Evolutionary conservation across 2,888 invertebrate species (phyloP), one percentile per base, ranked within the genome.

Genomic region (Polydrusus tereticollis): DNA sequence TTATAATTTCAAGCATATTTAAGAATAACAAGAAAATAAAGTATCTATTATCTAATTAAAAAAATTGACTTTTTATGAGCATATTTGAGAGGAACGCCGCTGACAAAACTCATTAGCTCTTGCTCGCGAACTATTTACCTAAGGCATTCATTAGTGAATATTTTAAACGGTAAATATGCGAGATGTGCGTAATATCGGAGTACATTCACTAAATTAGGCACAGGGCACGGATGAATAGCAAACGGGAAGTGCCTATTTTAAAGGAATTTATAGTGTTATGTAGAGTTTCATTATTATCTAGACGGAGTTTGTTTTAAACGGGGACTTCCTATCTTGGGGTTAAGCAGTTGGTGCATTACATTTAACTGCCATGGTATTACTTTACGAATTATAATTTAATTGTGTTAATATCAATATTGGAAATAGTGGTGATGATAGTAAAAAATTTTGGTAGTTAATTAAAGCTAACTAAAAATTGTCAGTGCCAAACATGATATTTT

Each of bases 201-300:
- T 20, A 52, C 14, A 29, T 52, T 14, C 14, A 52, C 16, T 52
- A 52, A 52, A 52, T 12, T 8, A 47, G 10, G 8, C 45, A 20
- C 38, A 7, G 7, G 29, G 26, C 26, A 50, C 12, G 29, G 52
- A 14, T 29, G 7, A 52, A 52, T 52, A 52, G 14, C 16, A 52
- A 52, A 29, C 7, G 29, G 50, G 23, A 23, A n/a, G 23, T n/a
- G 14, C 16, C 21, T 12, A 52, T 52, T 52, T 29, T 52, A 26
- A n/a, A 52, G 52, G 52, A 52, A 52, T 26, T 52, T 52, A 52
- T 14, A 52, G 29, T 16, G 29, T 52, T 29, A 52, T 52, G 29
- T 10, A 12, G 23, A 2, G 29, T 20, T 52, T 52, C 23, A 29
- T 23, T 23, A 50, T 26, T 26, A 14, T n/a, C n/a, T n/a, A 52